Evolutionary conservation across 2,113 vertebrate genomes (phyloP).

Genomic region (Petromus typicus): DNA sequence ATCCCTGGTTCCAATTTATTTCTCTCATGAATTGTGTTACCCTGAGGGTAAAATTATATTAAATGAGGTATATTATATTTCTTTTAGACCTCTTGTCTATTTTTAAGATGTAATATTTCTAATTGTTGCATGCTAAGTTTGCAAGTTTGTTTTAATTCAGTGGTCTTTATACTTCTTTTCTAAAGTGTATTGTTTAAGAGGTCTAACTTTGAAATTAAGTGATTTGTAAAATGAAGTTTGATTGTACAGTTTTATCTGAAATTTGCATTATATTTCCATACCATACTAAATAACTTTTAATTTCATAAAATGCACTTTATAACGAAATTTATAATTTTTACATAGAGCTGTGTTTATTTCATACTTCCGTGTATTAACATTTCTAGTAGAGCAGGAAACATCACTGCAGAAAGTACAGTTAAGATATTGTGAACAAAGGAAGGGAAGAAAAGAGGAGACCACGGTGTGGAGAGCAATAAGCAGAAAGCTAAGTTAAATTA

Average conservation of each 20-base stretch:
- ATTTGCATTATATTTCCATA: not conserved
- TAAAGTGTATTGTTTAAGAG: conserved; percentile 43
- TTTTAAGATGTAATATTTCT: conserved; percentile 38
- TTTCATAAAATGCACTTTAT: not conserved
- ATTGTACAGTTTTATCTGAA: conserved; percentile 13
- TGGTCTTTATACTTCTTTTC: conserved; percentile 18
- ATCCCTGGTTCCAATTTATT: not conserved
- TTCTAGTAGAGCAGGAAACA: not conserved
- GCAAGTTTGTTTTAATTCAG: conserved; percentile 4
- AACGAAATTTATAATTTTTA: not conserved
- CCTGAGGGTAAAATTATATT: conserved; percentile 54
- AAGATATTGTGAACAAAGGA: conserved; percentile 16
- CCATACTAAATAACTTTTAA: not conserved
- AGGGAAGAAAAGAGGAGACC: not conserved
- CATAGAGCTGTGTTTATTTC: conserved; percentile 5
- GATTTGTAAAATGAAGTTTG: not conserved
- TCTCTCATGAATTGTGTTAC: conserved; percentile 58
- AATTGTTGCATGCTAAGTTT: conserved; percentile 48
- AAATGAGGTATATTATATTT: conserved; percentile 51
- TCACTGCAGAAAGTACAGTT: not conserved
- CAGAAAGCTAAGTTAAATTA: conserved; percentile 14
- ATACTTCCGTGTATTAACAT: not conserved
- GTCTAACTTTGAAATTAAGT: not conserved
- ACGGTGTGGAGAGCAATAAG: not conserved
- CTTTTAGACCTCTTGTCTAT: not conserved